Percentiles rank a stretch among this genome's conserved stretches.
Evolutionary conservation across 2,113 vertebrate genomes (phyloP).

Genomic region (Furnarius figulus): DNA sequence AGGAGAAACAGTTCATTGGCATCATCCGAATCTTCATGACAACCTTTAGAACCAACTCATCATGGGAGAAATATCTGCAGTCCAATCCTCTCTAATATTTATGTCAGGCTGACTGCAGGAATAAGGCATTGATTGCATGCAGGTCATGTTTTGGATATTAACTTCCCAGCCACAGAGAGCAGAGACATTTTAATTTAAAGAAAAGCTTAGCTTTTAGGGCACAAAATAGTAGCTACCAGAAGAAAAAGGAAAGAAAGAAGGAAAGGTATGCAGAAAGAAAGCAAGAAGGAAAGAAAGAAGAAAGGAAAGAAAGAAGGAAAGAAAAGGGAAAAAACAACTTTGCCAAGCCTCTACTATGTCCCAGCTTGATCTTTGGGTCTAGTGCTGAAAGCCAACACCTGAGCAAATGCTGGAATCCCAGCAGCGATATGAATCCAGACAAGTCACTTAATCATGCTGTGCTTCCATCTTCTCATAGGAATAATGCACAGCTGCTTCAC

Average conservation of each 20-base stretch:
- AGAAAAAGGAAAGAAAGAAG: neutral
- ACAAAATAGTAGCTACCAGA: neutral
- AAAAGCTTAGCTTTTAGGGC: neutral
- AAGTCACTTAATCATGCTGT: conserved; percentile 8
- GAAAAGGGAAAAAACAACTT: neutral
- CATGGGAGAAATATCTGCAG: neutral
- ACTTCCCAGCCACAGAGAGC: neutral
- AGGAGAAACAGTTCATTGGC: neutral
- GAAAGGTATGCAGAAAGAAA: too few species aligned
- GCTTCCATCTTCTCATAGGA: neutral
- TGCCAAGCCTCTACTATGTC: neutral
- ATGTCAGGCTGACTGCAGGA: neutral
- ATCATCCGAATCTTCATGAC: neutral
- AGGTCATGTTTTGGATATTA: neutral
- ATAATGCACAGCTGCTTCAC: conserved; percentile 10
- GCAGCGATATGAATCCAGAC: neutral
- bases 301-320: neutral
- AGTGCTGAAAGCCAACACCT: neutral
- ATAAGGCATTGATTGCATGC: neutral
- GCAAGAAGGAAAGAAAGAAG: neutral
- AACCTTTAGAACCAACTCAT: neutral
- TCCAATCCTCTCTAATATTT: neutral
- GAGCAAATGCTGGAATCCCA: neutral
- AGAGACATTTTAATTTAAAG: neutral
- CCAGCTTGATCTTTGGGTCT: neutral